Base-by-base conservation (phyloP, 2,888 invertebrate species). In the Drosophila gaucha region DNA sequence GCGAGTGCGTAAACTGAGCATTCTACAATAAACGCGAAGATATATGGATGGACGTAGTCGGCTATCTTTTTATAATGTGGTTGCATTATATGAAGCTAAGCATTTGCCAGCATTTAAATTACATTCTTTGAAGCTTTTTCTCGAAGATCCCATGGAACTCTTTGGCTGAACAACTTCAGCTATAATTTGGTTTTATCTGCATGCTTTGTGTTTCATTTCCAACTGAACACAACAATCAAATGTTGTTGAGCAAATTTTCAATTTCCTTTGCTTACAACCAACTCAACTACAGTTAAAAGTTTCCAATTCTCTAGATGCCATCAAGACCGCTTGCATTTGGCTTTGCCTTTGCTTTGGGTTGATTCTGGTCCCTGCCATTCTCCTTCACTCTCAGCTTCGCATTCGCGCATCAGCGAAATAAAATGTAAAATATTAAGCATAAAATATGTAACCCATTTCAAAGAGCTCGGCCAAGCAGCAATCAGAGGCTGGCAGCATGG, bases 371-470 rank as follows among this genome's bases (percentile, higher is more conserved):
- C 9, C 28, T 28, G 28, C 28, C 6, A 14, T 16, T 14, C 30
- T 24, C 14, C 52, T 66, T 30, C 44, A 43, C 30, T 57, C 33
- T 57, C 52, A 35, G 52, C 36, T 63, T 64, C 35, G 58, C 55
- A 49, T 35, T 57, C 59, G 60, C 60, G 76, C 68, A 58, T 64
- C 58, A 74, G 73, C 70, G 72, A 70, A 84, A 84, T 88, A 82
- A 82, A 80, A 86, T 84, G 79, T 77, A 74, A 86, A 89, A 89
- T 89, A 89, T 89, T 87, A 88, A 89, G 85, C 85, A 86, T 89
- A 88, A 89, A 89, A 89, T 89, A 88, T 89, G 83, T 87, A 89
- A 88, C 89, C 88, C 87, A 86, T 87, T 87, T 84, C 75, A 68
- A 76, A 74, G 74, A 59, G 58, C 50, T 47, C 43, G 46, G 41